Evolutionary conservation across 1,140 invertebrate species (phyloP).

Genomic region (Hycleus cichorii): DNA sequence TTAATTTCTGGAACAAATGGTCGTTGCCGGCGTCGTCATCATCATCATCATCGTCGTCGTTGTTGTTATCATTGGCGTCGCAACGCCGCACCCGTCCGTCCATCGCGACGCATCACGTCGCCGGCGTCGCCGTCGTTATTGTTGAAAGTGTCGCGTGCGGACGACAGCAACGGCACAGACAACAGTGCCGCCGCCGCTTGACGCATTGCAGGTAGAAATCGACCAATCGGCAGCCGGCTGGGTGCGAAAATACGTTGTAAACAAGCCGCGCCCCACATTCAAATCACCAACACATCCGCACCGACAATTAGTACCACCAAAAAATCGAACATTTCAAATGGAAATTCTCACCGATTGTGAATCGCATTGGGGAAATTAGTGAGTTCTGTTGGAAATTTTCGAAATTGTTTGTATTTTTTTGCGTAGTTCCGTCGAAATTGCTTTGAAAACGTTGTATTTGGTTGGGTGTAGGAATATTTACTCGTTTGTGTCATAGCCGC

Average conservation of each 20-base stretch:
- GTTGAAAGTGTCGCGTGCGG: constrained; percentile 31
- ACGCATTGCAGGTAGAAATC: constrained; percentile 75
- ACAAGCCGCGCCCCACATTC: constrained; percentile 56
- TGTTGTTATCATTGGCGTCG: neutral
- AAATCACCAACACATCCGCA: constrained; percentile 44
- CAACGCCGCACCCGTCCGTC: constrained; percentile 30
- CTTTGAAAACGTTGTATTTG: too few relatives aligned
- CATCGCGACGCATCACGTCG: constrained; percentile 27
- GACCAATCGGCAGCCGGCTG: constrained; percentile 55
- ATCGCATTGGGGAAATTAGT: neutral
- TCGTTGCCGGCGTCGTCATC: too few relatives aligned
- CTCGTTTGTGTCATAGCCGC: constrained; percentile 38
- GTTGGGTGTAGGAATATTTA: constrained; percentile 35
- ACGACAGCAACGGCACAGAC: constrained; percentile 1
- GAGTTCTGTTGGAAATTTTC: neutral
- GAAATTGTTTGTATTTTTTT: neutral
- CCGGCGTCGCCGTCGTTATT: neutral
- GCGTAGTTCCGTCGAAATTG: too few relatives aligned
- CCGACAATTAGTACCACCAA: constrained; percentile 45
- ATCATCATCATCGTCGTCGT: neutral
- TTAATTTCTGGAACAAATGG: too few relatives aligned
- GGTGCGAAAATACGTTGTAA: constrained; percentile 48
- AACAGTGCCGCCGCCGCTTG: constrained; percentile 43
- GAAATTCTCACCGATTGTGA: constrained; percentile 16
- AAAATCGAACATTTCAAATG: constrained; percentile 13